Evolutionary conservation across 2,113 vertebrate genomes (phyloP).

Genomic region (Manacus vitellinus): DNA sequence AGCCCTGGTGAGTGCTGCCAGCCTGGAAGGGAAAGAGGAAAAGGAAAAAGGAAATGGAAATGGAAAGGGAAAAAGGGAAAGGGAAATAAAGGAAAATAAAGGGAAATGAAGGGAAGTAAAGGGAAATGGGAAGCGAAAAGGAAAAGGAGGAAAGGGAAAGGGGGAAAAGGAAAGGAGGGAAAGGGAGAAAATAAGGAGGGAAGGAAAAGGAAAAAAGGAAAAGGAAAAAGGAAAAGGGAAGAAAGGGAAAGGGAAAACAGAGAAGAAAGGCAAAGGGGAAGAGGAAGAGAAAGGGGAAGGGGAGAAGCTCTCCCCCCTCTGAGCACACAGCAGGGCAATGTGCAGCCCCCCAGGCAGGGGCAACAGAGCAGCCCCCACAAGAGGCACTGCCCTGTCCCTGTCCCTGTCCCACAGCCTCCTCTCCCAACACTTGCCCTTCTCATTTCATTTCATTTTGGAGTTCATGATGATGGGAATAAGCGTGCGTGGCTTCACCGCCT

Average conservation of each 20-base stretch:
- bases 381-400: neutral
- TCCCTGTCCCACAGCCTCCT: neutral
- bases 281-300: neutral
- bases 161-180: no score
- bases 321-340: neutral
- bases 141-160: no score
- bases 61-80: no score
- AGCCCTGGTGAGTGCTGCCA: neutral
- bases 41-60: neutral
- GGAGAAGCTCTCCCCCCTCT: neutral
- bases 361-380: neutral
- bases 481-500: neutral
- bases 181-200: neutral
- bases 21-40: no score
- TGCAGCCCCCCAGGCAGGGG: accelerated
- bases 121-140: no score
- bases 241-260: neutral
- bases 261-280: neutral
- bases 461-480: neutral
- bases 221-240: neutral
- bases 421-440: neutral
- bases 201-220: neutral
- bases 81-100: no score
- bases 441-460: neutral
- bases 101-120: no score